These are phyloP conservation scores for Epizoanthus stellaris DNA, from an alignment of 92 coral and sea anemone species.

Conservation along the genomic window DNA sequence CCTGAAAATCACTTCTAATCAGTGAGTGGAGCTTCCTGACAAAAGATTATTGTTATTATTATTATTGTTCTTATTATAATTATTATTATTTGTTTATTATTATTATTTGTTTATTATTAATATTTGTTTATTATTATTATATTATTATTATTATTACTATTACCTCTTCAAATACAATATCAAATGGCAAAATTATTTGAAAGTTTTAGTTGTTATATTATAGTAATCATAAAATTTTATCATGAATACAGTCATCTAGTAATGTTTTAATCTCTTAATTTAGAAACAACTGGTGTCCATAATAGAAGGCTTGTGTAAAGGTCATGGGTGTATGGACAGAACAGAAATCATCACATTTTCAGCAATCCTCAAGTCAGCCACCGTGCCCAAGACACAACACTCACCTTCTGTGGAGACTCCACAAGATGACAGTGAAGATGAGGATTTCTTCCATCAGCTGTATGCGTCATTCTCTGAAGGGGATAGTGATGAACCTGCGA, in stretches of 20 bases:
- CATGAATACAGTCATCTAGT: no score
- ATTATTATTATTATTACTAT: no score
- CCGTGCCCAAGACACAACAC: conserved; percentile 45
- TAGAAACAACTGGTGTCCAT: conserved; percentile 90
- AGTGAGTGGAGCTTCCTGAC: no score
- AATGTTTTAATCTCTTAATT: not conserved
- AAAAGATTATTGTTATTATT: no score
- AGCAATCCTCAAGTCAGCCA: conserved; percentile 75
- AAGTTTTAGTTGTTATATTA: not conserved
- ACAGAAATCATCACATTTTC: conserved; percentile 79
- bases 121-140: not conserved
- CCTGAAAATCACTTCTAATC: no score
- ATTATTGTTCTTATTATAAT: no score
- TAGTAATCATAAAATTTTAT: not conserved
- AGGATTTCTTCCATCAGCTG: conserved; percentile 69
- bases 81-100: not conserved
- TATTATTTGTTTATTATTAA: not conserved
- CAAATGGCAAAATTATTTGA: no score
- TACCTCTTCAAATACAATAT: no score
- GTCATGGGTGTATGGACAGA: conserved; percentile 93
- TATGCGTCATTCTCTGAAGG: conserved; percentile 71
- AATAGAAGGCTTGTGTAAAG: conserved; percentile 96
- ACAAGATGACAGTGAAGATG: conserved; percentile 53
- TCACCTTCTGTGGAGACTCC: conserved; percentile 20
- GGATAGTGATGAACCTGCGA: conserved; percentile 37